Evolutionary conservation across 2,888 invertebrate species (phyloP).

Genomic region (Thereva nobilitata): DNA sequence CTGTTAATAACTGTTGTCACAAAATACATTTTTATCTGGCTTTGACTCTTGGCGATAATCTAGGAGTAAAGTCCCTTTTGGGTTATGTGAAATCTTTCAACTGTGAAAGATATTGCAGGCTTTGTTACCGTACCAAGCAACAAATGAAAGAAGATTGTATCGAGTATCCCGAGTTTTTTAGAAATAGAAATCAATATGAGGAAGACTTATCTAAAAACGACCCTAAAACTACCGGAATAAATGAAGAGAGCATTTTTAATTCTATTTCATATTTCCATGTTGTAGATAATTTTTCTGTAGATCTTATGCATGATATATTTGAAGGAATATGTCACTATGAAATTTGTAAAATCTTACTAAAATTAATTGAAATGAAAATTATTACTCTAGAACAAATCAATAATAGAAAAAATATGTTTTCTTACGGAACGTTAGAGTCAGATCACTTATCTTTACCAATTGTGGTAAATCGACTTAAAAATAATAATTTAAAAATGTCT

Average conservation of each 20-base stretch:
- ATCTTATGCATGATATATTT: slow-evolving; percentile 35
- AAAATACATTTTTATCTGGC: too few relatives aligned
- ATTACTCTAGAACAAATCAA: slow-evolving; percentile 30
- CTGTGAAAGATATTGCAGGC: too few relatives aligned
- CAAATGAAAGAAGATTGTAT: not conserved
- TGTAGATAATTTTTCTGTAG: slow-evolving; percentile 16
- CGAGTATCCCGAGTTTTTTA: not conserved
- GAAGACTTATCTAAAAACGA: slow-evolving; percentile 18
- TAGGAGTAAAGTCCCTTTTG: too few relatives aligned
- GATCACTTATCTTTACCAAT: slow-evolving; percentile 3
- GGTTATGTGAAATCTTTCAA: too few relatives aligned
- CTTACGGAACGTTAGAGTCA: slow-evolving; percentile 19
- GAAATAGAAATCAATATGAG: slow-evolving; percentile 4
- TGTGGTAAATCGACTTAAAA: slow-evolving; percentile 10
- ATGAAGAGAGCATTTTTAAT: slow-evolving; percentile 27
- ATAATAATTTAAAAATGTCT: slow-evolving; percentile 17
- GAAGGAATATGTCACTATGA: slow-evolving; percentile 36
- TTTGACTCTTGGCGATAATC: too few relatives aligned
- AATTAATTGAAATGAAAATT: slow-evolving; percentile 18
- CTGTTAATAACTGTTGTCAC: too few relatives aligned
- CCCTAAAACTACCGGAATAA: slow-evolving; percentile 21
- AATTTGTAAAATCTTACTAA: slow-evolving; percentile 15
- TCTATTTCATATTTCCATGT: slow-evolving; percentile 29
- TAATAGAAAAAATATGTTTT: slow-evolving; percentile 23
- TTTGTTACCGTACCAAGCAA: too few relatives aligned